Base-by-base conservation (phyloP, 2,113 vertebrate genomes). In the Aramus guarauna region DNA sequence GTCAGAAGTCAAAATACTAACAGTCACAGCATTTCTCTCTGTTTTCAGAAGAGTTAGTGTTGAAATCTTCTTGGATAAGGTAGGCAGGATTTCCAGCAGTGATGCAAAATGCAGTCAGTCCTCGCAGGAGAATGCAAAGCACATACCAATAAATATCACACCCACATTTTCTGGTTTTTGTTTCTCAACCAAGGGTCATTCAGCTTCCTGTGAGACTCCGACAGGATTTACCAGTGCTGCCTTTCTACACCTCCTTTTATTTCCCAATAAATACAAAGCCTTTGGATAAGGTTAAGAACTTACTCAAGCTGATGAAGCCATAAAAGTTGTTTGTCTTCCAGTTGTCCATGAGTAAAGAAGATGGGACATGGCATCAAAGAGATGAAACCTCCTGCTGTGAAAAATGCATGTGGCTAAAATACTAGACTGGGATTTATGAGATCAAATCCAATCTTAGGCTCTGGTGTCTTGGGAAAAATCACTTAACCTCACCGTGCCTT, bases 251-350 rank as follows among this genome's bases (percentile, higher is more conserved):
- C 43, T 88, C 67, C 56, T 94, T 95, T 85, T 92, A 84, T 87
- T 93, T 95, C 91, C 77, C 71, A 95, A 22, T 60, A 95, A 95
- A 95, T 63, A 88, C 68, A 92, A 96, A 92, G 52, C 62, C 21
- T 79, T 82, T 79, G 53, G 87, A 92, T 89, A 85, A 74, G 58
- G 48, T 48, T 92, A 80, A 78, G 66, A 88, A 87, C 43, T 83
- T 80, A 82, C 26, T 92, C 59, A 86, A 41, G 67, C 41, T 94
- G 63, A 86, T 11, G 62, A 87, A 87, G 53, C 34, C 60, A 63
- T 71, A 60, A 52, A 82, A 81, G 58, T 23, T 90, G 80, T 96
- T 86, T 85, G 60, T 67, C 66, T 85, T 85, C 36, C 66, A 82
- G 17, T 1, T 37, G 77, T 36, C 37, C 41, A 36, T 39, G n/a